Evolutionary conservation across 1,140 invertebrate genomes (phyloP), one percentile per base, ranked within the genome.

Genomic region (Drosophila setifemur): DNA sequence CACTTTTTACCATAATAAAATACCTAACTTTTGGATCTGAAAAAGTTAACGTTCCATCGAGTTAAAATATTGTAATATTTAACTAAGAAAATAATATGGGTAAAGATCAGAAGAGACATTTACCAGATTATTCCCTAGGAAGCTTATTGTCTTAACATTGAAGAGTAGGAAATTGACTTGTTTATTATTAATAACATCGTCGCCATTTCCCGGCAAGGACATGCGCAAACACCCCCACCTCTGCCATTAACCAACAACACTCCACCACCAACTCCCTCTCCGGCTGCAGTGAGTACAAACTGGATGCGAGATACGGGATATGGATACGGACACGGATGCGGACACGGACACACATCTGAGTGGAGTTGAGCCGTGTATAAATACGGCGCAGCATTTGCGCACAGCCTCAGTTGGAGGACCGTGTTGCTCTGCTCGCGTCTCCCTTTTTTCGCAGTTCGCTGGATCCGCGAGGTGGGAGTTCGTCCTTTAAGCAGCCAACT

Each of bases 321-420:
- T 18, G 49, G 42, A 26, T 16, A 26, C 45, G 44, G 37, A 39
- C 37, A 33, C 23, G 25, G 23, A 16, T 4, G 43, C 42, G 44
- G 39, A 9, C 11, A 42, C 33, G 55, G 49, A 16, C 26, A 31
- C 52, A 39, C 48, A 35, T 47, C 55, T 39, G 26, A 45, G 48
- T 14, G 67, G 53, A 14, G 33, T 43, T 35, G 50, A 70, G 42
- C 53, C 29, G 33, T 19, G 77, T 83, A 83, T 83, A 83, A 83
- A 83, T 85, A 83, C 69, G 58, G 55, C 43, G 43, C 54, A 68
- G 42, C 39, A 39, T 45, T 35, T 54, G 74, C 79, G 76, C 60
- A 49, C 45, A 74, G 74, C 74, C 58, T 83, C 81, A 83, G 79
- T 83, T 86, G 79, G 45, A 66, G 74, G 64, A 74, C 45, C 58